Percentiles rank a stretch among this genome's conserved stretches.
Conservation (phyloP, 2,113 vertebrate species). For the Hippotragus niger region DNA sequence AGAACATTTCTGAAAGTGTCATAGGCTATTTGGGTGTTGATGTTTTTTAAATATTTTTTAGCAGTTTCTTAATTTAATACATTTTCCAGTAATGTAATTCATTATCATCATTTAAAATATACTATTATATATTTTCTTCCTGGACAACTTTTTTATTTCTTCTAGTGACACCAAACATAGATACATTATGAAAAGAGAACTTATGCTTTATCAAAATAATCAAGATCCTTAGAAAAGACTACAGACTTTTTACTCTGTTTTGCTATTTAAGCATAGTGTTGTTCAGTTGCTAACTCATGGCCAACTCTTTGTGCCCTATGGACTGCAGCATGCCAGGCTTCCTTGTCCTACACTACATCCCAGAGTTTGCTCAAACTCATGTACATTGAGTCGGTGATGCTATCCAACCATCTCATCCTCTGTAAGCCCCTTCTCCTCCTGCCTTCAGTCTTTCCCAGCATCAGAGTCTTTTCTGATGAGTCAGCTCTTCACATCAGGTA, state of each 20-base stretch:
- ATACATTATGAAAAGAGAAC: neutral
- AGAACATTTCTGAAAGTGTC: neutral
- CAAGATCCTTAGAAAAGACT: neutral
- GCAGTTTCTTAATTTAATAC: neutral
- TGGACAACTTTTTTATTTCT: neutral
- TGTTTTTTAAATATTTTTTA: neutral
- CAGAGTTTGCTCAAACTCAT: neutral
- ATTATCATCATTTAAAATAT: neutral
- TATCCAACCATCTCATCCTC: neutral
- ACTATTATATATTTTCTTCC: neutral
- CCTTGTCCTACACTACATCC: neutral
- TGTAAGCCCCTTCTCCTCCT: neutral
- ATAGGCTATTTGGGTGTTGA: neutral
- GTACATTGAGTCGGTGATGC: neutral
- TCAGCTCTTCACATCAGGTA: neutral
- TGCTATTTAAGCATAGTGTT: neutral
- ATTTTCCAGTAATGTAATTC: neutral
- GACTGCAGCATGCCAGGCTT: neutral
- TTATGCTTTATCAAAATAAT: slow-evolving; percentile 24
- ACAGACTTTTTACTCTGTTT: neutral
- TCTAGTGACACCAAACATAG: neutral
- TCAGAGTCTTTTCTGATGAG: neutral
- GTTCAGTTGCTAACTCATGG: neutral
- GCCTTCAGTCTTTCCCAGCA: neutral
- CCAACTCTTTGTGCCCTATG: neutral